phyloP scores from a whole-genome alignment of 2,113 vertebrate species.

The Crotophaga sulcirostris region DNA sequence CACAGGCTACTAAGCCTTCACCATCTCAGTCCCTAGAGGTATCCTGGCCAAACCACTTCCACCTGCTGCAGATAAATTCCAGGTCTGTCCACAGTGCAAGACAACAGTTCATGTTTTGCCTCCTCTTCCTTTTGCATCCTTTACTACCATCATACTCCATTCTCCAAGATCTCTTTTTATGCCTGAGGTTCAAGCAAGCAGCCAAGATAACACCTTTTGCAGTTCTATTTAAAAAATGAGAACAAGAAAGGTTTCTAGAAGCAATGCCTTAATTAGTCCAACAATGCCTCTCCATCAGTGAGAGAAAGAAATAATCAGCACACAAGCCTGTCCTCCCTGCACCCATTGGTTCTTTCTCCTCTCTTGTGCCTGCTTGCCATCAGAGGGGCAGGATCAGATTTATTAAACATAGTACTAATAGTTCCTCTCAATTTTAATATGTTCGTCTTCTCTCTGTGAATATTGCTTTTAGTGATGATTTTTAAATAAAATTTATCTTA shows the following conservation, averaged over 20 bases:
- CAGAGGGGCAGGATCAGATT: neutral
- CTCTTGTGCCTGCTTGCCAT: neutral
- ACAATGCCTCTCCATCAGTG: neutral
- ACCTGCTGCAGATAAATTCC: neutral
- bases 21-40: neutral
- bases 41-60: neutral
- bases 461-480: neutral
- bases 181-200: neutral
- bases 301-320: neutral
- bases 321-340: neutral
- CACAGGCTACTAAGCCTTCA: neutral
- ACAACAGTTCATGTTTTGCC: neutral
- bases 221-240: neutral
- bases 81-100: neutral
- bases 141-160: neutral
- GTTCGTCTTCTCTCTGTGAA: neutral
- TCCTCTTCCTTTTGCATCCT: neutral
- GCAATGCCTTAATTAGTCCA: neutral
- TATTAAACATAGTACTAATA: neutral
- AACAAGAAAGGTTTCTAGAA: neutral
- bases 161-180: neutral
- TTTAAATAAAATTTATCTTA: neutral
- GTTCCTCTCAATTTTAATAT: neutral
- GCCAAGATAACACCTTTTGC: neutral
- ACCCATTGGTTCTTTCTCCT: neutral